Evolutionary conservation across 2,113 vertebrate species (phyloP), one percentile per base, ranked within the genome.

Genomic region (Talpa occidentalis): DNA sequence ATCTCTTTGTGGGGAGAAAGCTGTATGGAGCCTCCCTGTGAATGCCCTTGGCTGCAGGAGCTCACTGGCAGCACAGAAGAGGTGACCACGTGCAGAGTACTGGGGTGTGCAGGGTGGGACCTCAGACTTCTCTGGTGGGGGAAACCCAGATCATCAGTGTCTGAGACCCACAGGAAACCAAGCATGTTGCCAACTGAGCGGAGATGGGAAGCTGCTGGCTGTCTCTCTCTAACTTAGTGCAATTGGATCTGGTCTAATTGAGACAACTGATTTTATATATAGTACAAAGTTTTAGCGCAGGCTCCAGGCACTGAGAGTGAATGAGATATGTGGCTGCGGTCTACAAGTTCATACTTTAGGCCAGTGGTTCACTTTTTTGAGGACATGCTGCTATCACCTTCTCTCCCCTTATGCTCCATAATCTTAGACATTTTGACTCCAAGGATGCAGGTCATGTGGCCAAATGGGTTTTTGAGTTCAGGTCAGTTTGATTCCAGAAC

Each of bases 21-120:
- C 42, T 3, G 5, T 26, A 32, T 1, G 15, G 30, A 17, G 37
- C 14, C 8, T 1, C 1, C 5, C 14, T 21, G 30, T 11, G 37
- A 70, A 52, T 12, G 2, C 5, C 28, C 49, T 72, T 40, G 56
- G 49, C 66, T 15, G 11, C n/a, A 11, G 3, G 7, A 11, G 32
- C 49, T 19, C 10, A 8, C 62, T 59, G 49, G 16, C 21, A 0
- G 0, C 30, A 28, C 0, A 1, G 2, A 30, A 35, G 60, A 77
- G 49, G 40, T 1, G 32, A 9, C 16, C 24, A n/a, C 47, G 11
- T 72, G 10, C 7, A 9, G 22, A 30, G 37, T 12, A 37, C 6
- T 44, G 37, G 32, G 17, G 47, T 37, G 19, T 5, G 1, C 35
- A 40, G 11, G n/a, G 9, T 26, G 5, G 35, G 47, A 16, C 5